Evolutionary conservation across 2,888 invertebrate genomes (phyloP).

Genomic region (Drosophila mulleri): DNA sequence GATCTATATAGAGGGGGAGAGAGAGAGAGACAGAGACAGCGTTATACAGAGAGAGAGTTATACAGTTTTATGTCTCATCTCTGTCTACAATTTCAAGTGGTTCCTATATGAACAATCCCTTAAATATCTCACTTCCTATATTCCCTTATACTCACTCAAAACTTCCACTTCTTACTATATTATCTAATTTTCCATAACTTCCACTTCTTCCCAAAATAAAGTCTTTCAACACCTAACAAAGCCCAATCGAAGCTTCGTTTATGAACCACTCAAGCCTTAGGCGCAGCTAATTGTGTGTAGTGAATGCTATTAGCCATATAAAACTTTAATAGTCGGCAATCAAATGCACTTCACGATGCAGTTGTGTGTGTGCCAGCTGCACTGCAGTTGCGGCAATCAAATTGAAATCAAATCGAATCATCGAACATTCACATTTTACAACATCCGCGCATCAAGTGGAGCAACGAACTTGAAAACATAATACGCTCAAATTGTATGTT

Average conservation of each 20-base stretch:
- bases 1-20: too few relatives aligned
- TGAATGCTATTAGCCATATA: not conserved
- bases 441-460: slow-evolving; percentile 54
- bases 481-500: slow-evolving; percentile 40
- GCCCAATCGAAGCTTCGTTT: not conserved
- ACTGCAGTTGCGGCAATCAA: slow-evolving; percentile 28
- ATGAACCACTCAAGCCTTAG: not conserved
- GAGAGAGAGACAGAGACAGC: too few relatives aligned
- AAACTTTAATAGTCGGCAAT: not conserved
- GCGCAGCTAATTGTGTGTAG: not conserved
- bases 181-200: not conserved
- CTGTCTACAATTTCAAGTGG: not conserved
- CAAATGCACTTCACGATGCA: slow-evolving; percentile 38
- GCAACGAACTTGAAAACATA: slow-evolving; percentile 64
- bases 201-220: not conserved
- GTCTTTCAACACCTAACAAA: not conserved
- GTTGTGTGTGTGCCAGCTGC: slow-evolving; percentile 4
- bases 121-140: not conserved
- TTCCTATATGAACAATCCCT: not conserved
- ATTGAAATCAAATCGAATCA: slow-evolving; percentile 38
- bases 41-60: too few relatives aligned
- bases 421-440: slow-evolving; percentile 40
- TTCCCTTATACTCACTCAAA: not conserved
- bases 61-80: not conserved
- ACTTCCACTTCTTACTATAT: too few relatives aligned